Conservation (phyloP, 2,888 invertebrate genomes). For the Diarsia brunnea region DNA sequence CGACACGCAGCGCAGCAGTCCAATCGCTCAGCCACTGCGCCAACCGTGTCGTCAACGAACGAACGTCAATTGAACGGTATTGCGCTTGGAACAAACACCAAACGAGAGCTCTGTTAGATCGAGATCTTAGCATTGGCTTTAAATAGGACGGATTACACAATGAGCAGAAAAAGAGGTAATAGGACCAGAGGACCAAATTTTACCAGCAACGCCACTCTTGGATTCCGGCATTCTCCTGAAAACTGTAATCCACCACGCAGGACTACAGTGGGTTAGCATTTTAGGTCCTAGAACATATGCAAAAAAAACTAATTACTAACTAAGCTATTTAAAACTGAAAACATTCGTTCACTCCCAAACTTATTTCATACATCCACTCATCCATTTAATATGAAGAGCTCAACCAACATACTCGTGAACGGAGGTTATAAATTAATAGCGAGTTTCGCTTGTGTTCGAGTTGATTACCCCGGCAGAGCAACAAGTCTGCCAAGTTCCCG, state of each 20-base stretch:
- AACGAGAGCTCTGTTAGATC: neutral
- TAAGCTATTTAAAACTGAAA: neutral
- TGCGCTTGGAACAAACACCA: too few relatives aligned
- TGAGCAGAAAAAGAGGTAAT: neutral
- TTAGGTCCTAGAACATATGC: neutral
- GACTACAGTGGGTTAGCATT: too few relatives aligned
- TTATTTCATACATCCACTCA: constrained; percentile 20
- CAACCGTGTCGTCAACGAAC: too few relatives aligned
- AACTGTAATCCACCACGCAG: neutral
- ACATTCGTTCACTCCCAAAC: constrained; percentile 20
- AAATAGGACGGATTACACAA: neutral
- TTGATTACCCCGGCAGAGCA: constrained; percentile 52
- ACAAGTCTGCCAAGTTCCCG: constrained; percentile 55
- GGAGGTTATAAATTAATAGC: constrained; percentile 53
- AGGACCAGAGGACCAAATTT: too few relatives aligned
- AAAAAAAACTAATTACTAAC: constrained; percentile 4
- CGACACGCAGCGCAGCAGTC: too few relatives aligned
- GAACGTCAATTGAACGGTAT: too few relatives aligned
- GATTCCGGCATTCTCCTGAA: neutral
- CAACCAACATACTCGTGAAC: constrained; percentile 6
- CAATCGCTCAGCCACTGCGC: too few relatives aligned
- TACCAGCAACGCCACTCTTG: too few relatives aligned
- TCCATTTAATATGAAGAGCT: constrained; percentile 40
- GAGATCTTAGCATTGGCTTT: neutral
- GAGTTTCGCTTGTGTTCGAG: constrained; percentile 43